phyloP scores from a whole-genome alignment of 2,113 vertebrate genomes.

The Clinocottus analis region DNA sequence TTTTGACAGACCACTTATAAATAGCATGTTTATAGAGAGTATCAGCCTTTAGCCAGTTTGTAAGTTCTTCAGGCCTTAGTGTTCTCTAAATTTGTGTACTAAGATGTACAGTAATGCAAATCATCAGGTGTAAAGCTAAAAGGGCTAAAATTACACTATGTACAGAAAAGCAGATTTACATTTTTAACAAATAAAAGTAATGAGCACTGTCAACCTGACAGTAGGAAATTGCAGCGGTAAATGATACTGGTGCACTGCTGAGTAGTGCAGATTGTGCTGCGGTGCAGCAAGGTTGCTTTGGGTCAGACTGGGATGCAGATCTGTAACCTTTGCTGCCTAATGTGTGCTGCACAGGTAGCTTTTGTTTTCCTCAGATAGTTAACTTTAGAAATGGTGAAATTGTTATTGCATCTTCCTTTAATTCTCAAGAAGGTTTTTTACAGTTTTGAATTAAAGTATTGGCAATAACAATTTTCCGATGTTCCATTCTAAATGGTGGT shows the following conservation, averaged over 20 bases:
- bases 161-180: background rate
- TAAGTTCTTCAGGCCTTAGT: too few relatives aligned
- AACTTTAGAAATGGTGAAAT: background rate
- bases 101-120: background rate
- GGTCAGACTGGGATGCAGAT: slow-evolving; percentile 11
- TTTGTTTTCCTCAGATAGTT: background rate
- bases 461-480: background rate
- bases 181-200: slow-evolving; percentile 1
- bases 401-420: background rate
- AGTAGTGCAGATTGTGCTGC: slow-evolving; percentile 23
- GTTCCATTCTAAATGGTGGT: background rate
- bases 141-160: background rate
- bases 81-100: background rate
- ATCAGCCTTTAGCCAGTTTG: background rate
- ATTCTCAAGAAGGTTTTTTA: background rate
- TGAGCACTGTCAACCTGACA: background rate
- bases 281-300: slow-evolving; percentile 4
- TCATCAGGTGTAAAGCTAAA: background rate
- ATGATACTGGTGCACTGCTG: slow-evolving; percentile 53
- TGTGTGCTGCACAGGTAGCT: background rate
- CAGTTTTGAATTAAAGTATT: background rate
- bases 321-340: background rate
- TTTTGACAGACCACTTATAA: background rate
- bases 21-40: background rate
- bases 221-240: slow-evolving; percentile 48